Percentiles rank a stretch among this genome's conserved stretches.
Conservation (phyloP, 2,888 invertebrate species). For the Periphyllus acericola region DNA sequence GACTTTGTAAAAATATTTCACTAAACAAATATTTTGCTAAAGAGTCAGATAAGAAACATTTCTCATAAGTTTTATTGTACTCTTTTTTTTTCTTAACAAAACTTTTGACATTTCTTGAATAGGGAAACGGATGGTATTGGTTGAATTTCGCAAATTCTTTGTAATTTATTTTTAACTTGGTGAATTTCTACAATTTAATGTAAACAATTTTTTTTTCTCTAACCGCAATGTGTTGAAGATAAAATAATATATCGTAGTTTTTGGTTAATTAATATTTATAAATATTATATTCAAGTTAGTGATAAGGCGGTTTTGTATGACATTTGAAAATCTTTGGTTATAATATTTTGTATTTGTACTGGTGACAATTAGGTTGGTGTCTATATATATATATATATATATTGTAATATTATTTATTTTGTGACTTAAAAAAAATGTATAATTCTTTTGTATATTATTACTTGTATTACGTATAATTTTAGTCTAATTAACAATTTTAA, state of each 20-base stretch:
- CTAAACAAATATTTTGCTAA: conserved; percentile 58
- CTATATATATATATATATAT: conserved; percentile 43
- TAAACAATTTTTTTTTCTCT: conserved; percentile 47
- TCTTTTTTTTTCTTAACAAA: conserved; percentile 27
- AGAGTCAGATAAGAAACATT: conserved; percentile 21
- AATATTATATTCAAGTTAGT: conserved; percentile 11
- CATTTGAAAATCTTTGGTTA: conserved; percentile 44
- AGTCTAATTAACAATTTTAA: conserved; percentile 54
- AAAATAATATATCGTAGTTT: conserved; percentile 52
- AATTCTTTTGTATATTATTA: conserved; percentile 54
- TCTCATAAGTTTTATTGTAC: conserved; percentile 45
- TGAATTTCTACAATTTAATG: conserved; percentile 56
- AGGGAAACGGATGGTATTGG: conserved; percentile 58
- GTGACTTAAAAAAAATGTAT: conserved; percentile 52
- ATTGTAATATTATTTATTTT: conserved; percentile 58
- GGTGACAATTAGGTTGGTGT: conserved; percentile 59
- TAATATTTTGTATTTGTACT: conserved; percentile 45
- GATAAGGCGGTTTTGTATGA: conserved; percentile 36
- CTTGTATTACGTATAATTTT: conserved; percentile 46
- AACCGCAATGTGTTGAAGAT: conserved; percentile 54
- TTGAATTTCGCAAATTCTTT: conserved; percentile 48
- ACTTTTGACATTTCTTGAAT: conserved; percentile 43
- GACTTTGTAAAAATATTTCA: conserved; percentile 44
- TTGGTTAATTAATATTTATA: conserved; percentile 38
- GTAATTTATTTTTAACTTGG: conserved; percentile 58